Conservation (phyloP, 2,888 invertebrate genomes). For the Euphydryas editha region DNA sequence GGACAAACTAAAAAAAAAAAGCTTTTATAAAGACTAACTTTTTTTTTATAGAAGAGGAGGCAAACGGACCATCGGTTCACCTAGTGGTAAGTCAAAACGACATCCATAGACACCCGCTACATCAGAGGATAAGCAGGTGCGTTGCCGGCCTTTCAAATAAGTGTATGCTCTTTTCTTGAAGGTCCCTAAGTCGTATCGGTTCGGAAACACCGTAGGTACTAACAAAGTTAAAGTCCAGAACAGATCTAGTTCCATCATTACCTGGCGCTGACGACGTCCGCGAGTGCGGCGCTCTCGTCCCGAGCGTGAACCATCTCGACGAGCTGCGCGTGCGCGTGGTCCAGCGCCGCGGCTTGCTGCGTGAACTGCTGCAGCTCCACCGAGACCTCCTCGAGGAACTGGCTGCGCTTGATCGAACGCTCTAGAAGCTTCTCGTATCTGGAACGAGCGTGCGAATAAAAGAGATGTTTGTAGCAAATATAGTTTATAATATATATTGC, state of each 20-base stretch:
- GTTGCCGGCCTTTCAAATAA: too few species aligned
- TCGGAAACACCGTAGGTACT: too few species aligned
- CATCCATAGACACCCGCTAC: too few species aligned
- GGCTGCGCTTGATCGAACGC: slow-evolving; percentile 89
- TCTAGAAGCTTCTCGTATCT: slow-evolving; percentile 95
- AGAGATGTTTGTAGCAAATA: not conserved
- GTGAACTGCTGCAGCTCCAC: slow-evolving; percentile 87
- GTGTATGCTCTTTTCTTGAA: too few species aligned
- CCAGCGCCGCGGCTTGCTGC: slow-evolving; percentile 86
- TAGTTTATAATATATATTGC: not conserved
- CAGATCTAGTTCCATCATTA: slow-evolving; percentile 32
- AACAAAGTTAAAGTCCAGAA: too few species aligned
- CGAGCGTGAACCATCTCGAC: slow-evolving; percentile 89
- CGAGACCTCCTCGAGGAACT: slow-evolving; percentile 92
- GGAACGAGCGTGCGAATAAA: not conserved
- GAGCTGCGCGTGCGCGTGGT: slow-evolving; percentile 88
- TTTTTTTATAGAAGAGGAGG: too few species aligned
- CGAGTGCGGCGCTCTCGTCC: slow-evolving; percentile 85
- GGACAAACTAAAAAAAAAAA: too few species aligned
- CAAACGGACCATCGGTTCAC: too few species aligned
- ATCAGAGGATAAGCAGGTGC: too few species aligned
- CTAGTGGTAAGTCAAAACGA: too few species aligned
- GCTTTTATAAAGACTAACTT: too few species aligned
- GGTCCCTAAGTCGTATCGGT: too few species aligned
- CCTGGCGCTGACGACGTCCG: slow-evolving; percentile 84